Percentiles rank a stretch among this genome's conserved stretches.
Evolutionary conservation across 2,797 vertebrate species (phyloP).

Genomic region (Hyperoplus lanceolatus): DNA sequence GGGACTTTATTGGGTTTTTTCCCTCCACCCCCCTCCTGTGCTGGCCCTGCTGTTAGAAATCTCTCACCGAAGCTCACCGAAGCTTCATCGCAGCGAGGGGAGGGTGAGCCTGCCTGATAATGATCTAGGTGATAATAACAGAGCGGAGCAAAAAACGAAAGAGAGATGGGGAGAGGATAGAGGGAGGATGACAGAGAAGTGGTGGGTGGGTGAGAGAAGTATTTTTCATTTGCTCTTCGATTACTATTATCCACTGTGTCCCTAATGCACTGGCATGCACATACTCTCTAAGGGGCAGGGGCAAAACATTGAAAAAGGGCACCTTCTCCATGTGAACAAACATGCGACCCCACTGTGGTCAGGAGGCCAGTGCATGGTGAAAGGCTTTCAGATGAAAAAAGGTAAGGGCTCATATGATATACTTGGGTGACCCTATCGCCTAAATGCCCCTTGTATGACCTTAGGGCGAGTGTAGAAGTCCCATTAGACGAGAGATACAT

Average conservation of each 20-base stretch:
- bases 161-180: conserved; percentile 57
- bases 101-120: conserved; percentile 74
- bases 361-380: too few species aligned
- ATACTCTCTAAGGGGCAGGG: too few species aligned
- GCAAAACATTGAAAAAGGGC: too few species aligned
- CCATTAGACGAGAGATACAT: too few species aligned
- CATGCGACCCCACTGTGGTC: too few species aligned
- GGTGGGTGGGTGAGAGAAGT: conserved; percentile 65
- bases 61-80: conserved; percentile 77
- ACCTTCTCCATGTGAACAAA: too few species aligned
- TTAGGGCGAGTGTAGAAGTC: too few species aligned
- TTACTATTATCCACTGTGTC: conserved; percentile 51
- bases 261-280: conserved; percentile 31
- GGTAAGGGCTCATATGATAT: too few species aligned
- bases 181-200: conserved; percentile 62
- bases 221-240: conserved; percentile 44
- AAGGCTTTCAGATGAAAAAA: too few species aligned
- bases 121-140: conserved; percentile 81
- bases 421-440: too few species aligned
- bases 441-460: too few species aligned
- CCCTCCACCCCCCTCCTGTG: conserved; percentile 49
- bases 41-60: conserved; percentile 70
- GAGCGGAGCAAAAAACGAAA: conserved; percentile 72
- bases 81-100: conserved; percentile 60
- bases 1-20: conserved; percentile 80